Base-by-base conservation (phyloP, 2,113 vertebrate genomes). In the Muntiacus muntjak region DNA sequence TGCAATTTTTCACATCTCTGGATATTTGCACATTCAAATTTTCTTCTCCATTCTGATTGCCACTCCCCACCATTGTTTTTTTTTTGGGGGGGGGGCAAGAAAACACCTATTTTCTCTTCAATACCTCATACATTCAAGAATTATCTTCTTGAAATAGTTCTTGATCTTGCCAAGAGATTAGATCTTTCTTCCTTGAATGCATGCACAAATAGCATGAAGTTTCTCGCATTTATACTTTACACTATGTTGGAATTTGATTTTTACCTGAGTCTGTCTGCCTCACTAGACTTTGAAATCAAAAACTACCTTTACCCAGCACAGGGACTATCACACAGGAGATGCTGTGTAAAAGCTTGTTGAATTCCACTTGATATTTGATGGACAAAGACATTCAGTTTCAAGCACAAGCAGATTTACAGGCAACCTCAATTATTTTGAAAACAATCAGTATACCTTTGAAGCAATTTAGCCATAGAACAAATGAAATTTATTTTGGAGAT, bases 361-460 rank as follows among this genome's bases (percentile, higher is more conserved):
- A 86, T 57, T 89, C 83, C 33, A 54, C 40, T 33, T 87, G 60
- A 87, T 17, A 89, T 89, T 82, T 7, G 17, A 64, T 64, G 64
- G 52, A 33, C 36, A 40, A 93, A 36, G 21, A 67, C 47, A 36
- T 97, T 95, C 28, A n/a, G 21, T 78, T 50, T 96, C 71, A 91
- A 89, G 8, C 11, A 54, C 50, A 92, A 95, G 7, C 60, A 92
- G 95, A 90, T 47, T 67, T 76, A 64, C 21, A 88, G n/a, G n/a
- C 16, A 36, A 84, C 23, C 12, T 92, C 47, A 60, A 83, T 81
- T 96, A 89, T 96, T 96, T 19, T 93, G 40, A 58, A 97, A 94
- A 90, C 40, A 62, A 92, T 83, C 57, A 58, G 26, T 47, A 82
- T 43, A 28, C 45, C 47, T 89, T 79, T 52, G 57, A 52, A 94